A percentile compares a stretch with the other conserved stretches of the same genome.
These are phyloP conservation scores for Acinonyx jubatus DNA, from an alignment of 2,113 vertebrate species.

Conservation along the genomic window DNA sequence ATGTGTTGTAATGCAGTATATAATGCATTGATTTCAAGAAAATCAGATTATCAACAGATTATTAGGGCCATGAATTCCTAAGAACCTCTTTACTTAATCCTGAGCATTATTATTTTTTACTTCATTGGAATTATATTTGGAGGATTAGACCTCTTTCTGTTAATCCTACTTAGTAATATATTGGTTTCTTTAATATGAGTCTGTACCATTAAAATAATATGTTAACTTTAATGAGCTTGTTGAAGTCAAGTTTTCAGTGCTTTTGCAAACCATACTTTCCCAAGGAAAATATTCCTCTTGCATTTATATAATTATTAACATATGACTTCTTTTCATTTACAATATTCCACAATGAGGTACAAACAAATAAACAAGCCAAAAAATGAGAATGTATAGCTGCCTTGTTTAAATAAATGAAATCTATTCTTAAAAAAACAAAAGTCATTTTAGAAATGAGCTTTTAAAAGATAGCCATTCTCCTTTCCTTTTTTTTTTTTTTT, in stretches of 20 bases:
- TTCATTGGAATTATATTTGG: neutral
- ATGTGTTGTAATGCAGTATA: neutral
- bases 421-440: neutral
- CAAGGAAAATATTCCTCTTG: neutral
- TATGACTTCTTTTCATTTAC: neutral
- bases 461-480: neutral
- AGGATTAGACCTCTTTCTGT: neutral
- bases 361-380: neutral
- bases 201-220: neutral
- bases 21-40: neutral
- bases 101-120: neutral
- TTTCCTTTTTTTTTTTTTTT: neutral
- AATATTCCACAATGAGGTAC: neutral
- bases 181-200: neutral
- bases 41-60: neutral
- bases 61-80: neutral
- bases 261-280: neutral
- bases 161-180: neutral
- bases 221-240: neutral
- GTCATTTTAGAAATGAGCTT: neutral
- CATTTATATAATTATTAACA: neutral
- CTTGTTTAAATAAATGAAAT: neutral
- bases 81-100: neutral
- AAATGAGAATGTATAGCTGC: neutral
- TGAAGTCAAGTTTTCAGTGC: neutral